Conservation (phyloP, 2,888 invertebrate species). For the Syritta pipiens region DNA sequence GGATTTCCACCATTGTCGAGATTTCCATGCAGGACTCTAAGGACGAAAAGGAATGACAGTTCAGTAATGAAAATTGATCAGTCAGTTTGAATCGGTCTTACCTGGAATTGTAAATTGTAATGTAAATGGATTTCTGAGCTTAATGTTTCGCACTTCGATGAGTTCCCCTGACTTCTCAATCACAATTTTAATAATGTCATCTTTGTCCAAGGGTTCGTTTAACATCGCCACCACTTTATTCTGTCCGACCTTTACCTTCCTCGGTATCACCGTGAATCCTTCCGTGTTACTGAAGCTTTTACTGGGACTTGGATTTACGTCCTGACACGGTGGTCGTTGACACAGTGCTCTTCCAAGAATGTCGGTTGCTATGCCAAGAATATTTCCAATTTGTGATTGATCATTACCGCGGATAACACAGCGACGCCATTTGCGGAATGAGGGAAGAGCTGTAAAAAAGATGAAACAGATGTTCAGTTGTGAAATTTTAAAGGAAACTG, state of each 20-base stretch:
- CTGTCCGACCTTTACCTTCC: conserved; percentile 82
- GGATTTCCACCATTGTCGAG: conserved; percentile 89
- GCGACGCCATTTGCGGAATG: conserved; percentile 89
- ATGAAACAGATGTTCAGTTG: neutral
- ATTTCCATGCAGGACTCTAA: conserved; percentile 88
- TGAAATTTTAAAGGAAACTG: neutral
- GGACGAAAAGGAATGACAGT: conserved; percentile 65
- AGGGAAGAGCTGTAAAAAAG: conserved; percentile 81
- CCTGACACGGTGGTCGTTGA: conserved; percentile 83
- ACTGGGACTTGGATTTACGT: conserved; percentile 80
- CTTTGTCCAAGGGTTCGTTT: conserved; percentile 87
- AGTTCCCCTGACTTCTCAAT: conserved; percentile 91
- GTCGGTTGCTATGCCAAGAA: conserved; percentile 89
- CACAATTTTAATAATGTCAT: conserved; percentile 88
- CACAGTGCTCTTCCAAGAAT: conserved; percentile 84
- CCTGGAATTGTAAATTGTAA: conserved; percentile 90
- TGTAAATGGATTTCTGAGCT: conserved; percentile 90
- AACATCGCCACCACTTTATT: conserved; percentile 89
- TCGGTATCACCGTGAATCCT: conserved; percentile 78
- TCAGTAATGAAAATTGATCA: neutral
- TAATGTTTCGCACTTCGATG: conserved; percentile 86
- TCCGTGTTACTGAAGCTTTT: conserved; percentile 77
- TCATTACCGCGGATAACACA: conserved; percentile 90
- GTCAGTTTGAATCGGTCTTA: conserved; percentile 75
- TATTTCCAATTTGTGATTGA: conserved; percentile 90